Evolutionary conservation across 2,113 vertebrate species (phyloP).

Genomic region (Aegypius monachus): DNA sequence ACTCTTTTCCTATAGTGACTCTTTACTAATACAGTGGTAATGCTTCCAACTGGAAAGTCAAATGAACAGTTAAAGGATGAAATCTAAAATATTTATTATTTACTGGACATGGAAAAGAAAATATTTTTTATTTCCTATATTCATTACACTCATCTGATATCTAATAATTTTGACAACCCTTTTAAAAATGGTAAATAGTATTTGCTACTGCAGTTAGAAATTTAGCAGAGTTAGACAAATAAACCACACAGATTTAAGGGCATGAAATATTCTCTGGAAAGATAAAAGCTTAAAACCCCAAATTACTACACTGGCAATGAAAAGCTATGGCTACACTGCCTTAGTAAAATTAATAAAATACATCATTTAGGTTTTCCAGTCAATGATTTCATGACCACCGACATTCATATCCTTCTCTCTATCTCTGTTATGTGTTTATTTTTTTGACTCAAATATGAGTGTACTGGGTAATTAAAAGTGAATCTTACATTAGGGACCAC

Average conservation of each 20-base stretch:
- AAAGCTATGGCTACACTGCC: neutral
- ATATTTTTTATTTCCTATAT: neutral
- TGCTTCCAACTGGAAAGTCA: conserved; percentile 52
- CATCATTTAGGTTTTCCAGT: neutral
- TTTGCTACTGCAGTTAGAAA: neutral
- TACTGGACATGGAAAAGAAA: conserved; percentile 5
- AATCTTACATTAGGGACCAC: conserved; percentile 32
- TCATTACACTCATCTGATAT: neutral
- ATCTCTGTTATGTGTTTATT: conserved; percentile 18
- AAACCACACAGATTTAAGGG: neutral
- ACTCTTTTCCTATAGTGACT: conserved; percentile 52
- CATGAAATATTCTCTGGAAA: neutral
- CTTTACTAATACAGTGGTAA: conserved; percentile 14
- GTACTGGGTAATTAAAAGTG: conserved; percentile 34
- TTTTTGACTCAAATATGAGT: conserved; percentile 24
- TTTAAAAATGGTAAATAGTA: neutral
- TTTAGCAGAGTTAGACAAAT: neutral
- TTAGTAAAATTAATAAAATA: neutral
- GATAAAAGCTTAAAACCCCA: neutral
- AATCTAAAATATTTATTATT: conserved; percentile 43
- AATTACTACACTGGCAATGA: neutral
- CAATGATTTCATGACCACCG: neutral
- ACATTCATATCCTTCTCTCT: neutral
- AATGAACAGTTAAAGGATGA: conserved; percentile 43
- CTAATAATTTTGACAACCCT: neutral